Conservation (phyloP, 2,888 invertebrate species). For the Dascillus cervinus region DNA sequence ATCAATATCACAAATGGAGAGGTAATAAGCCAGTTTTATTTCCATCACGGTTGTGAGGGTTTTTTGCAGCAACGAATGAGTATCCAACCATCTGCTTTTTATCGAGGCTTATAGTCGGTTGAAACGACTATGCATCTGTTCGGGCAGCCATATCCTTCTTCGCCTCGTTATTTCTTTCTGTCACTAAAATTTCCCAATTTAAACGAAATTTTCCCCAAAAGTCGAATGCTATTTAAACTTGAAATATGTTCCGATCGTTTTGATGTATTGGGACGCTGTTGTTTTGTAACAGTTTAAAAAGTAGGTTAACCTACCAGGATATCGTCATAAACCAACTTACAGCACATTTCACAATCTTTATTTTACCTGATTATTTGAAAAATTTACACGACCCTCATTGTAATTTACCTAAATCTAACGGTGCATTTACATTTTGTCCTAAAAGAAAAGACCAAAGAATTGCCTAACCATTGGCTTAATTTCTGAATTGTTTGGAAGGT, state of each 20-base stretch:
- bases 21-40: constrained; percentile 50
- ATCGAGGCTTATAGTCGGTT: constrained; percentile 15
- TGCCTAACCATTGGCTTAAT: too few species aligned
- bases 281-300: constrained; percentile 31
- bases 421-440: too few species aligned
- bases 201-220: too few species aligned
- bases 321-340: constrained; percentile 16
- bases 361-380: too few species aligned
- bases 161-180: constrained; percentile 14
- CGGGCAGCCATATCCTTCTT: constrained; percentile 25
- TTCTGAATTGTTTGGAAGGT: too few species aligned
- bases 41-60: too few species aligned
- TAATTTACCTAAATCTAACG: too few species aligned
- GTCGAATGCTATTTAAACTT: neutral
- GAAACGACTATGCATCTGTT: constrained; percentile 17
- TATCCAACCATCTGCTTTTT: too few species aligned
- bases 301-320: constrained; percentile 38
- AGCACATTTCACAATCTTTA: constrained; percentile 13
- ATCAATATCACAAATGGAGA: constrained; percentile 86
- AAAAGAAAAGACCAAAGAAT: too few species aligned
- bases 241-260: constrained; percentile 2
- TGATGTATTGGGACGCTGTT: constrained; percentile 14
- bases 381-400: too few species aligned
- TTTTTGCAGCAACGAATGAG: too few species aligned
- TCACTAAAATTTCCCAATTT: too few species aligned